These are phyloP conservation scores for Amiota minor DNA, from an alignment of 2,888 invertebrate genomes.

Conservation along the genomic window DNA sequence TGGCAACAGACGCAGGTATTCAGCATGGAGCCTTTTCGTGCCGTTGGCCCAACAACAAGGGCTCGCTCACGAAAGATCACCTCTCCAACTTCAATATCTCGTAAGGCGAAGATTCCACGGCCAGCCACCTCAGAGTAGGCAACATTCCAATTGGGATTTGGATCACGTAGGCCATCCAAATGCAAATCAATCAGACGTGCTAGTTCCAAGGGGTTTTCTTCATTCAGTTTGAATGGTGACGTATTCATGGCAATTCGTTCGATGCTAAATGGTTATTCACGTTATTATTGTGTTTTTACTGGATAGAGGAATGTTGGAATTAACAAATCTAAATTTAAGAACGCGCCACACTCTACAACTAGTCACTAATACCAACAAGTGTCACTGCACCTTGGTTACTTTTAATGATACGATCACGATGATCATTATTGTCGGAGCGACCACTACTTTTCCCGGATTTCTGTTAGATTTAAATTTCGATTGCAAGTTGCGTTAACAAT, in stretches of 20 bases:
- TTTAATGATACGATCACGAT: no score
- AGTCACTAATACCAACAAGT: no score
- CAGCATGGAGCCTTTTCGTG: constrained; percentile 74
- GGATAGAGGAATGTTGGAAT: constrained; percentile 54
- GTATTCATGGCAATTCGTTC: no score
- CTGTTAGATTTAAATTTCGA: not conserved
- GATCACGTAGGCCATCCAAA: constrained; percentile 65
- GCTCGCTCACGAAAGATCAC: constrained; percentile 82
- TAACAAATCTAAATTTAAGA: constrained; percentile 40
- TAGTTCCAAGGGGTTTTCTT: constrained; percentile 59
- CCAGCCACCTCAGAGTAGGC: constrained; percentile 79
- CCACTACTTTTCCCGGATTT: no score
- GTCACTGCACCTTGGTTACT: no score
- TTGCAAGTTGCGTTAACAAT: constrained; percentile 13
- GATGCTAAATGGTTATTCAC: no score
- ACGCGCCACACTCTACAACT: no score
- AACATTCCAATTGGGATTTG: constrained; percentile 76
- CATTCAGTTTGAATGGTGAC: no score
- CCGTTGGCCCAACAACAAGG: constrained; percentile 81
- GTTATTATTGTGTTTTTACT: no score
- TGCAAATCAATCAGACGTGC: constrained; percentile 69
- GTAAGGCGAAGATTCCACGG: constrained; percentile 81
- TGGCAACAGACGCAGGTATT: constrained; percentile 81
- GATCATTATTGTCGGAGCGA: no score
- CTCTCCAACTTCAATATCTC: constrained; percentile 80